phyloP scores from a whole-genome alignment of 2,797 vertebrate species.

The Sebastes hubbsi region DNA sequence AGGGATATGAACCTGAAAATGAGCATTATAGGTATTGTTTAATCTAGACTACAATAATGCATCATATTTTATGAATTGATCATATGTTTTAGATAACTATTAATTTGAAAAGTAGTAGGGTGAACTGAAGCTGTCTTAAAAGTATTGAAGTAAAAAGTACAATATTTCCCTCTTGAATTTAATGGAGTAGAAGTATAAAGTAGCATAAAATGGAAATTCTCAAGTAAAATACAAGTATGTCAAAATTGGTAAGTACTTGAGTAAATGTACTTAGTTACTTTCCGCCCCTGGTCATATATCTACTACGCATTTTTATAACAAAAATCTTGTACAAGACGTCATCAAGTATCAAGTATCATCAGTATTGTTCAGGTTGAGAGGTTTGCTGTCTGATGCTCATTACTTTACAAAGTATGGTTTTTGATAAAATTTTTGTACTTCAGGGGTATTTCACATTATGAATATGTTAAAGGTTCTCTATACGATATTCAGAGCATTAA shows the following conservation, averaged over 20 bases:
- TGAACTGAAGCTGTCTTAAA: neutral
- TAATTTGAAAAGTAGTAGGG: no score
- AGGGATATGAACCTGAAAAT: no score
- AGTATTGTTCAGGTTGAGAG: neutral
- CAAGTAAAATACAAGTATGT: neutral
- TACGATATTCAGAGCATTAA: no score
- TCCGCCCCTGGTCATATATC: neutral
- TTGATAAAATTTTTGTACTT: neutral
- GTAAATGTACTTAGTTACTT: neutral
- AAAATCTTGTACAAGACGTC: neutral
- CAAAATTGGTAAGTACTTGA: neutral
- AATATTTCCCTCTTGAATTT: neutral
- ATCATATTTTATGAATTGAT: no score
- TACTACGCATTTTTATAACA: neutral
- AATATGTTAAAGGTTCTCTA: neutral
- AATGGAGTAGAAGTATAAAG: neutral
- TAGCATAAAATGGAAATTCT: neutral
- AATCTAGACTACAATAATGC: no score
- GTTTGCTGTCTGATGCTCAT: neutral
- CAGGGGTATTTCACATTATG: neutral
- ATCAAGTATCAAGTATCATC: constrained; percentile 25
- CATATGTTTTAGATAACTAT: no score
- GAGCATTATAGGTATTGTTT: neutral
- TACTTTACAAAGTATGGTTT: neutral
- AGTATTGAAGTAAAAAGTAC: neutral